Evolutionary conservation across 2,113 vertebrate species (phyloP).

Genomic region (Ciconia maguari): DNA sequence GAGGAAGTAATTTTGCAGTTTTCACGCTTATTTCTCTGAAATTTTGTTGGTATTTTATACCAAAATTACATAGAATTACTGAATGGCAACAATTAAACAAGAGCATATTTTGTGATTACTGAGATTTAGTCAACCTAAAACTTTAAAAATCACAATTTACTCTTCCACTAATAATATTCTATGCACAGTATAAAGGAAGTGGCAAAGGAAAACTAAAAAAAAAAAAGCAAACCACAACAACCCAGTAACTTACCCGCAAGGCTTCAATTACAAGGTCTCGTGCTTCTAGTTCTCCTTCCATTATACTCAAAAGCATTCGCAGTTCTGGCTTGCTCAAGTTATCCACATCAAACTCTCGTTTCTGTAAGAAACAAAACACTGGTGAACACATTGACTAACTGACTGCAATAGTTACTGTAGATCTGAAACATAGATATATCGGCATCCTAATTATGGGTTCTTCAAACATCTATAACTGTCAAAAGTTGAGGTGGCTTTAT

Average conservation of each 20-base stretch:
- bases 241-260: constrained; percentile 83
- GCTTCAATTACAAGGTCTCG: constrained; percentile 97
- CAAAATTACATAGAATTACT: neutral
- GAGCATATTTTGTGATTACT: neutral
- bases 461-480: neutral
- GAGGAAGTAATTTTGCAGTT: neutral
- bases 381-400: neutral
- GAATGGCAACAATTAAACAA: neutral
- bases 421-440: neutral
- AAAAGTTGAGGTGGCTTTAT: neutral
- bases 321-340: constrained; percentile 92
- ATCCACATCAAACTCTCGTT: constrained; percentile 95
- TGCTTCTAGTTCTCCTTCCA: constrained; percentile 97
- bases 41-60: neutral
- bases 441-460: neutral
- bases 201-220: neutral
- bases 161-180: neutral
- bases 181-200: neutral
- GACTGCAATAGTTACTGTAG: neutral
- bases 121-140: neutral
- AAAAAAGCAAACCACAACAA: neutral
- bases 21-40: neutral
- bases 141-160: neutral
- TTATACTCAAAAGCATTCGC: constrained; percentile 91
- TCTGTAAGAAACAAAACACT: constrained; percentile 79